Base-by-base conservation (phyloP, 2,113 vertebrate species). In the Parus major region DNA sequence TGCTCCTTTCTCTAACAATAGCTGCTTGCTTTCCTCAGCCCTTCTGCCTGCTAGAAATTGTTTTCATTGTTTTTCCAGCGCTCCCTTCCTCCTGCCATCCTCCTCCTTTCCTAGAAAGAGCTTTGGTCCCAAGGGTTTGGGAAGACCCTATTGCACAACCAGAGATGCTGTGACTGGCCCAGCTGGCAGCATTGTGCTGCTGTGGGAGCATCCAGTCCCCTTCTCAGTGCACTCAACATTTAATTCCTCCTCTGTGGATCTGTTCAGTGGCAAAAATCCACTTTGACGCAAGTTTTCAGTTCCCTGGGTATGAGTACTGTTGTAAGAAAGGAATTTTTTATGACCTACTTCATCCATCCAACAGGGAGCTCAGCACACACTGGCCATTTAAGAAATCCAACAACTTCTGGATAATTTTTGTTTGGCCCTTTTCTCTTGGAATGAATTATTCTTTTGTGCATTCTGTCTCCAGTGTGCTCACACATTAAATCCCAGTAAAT, bases 1-100 rank as follows among this genome's bases (percentile, higher is more conserved):
- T 93, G 91, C 80, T 95, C 56, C 80, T 88, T 86, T 25, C 82
- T 75, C 64, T 77, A 66, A 92, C 87, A 93, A 95, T 93, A 94
- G 71, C 72, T 90, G 88, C 71, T 41, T 73, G 85, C 68, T 86
- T 78, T 78, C 41, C 71, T 75, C 56, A 53, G 82, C 71, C 69
- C 29, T 78, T 89, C 72, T 46, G 56, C n/a, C 11, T 15, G 35
- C 17, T 46, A 27, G 90, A 83, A 86, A 64, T 7, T 5, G 17
- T 0, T 10, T 36, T 42, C 10, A 28, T 39, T 73, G 68, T n/a
- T 95, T 86, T 76, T 57, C 35, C 65, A 84, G 81, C 31, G 64
- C 9, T 21, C 10, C 10, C 4, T 56, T 75, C 61, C 64, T 47
- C 36, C 64, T 56, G 35, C 13, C 24, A 9, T 5, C 21, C 49